Conservation (phyloP, 2,888 invertebrate species). For the Parnassius smintheus region DNA sequence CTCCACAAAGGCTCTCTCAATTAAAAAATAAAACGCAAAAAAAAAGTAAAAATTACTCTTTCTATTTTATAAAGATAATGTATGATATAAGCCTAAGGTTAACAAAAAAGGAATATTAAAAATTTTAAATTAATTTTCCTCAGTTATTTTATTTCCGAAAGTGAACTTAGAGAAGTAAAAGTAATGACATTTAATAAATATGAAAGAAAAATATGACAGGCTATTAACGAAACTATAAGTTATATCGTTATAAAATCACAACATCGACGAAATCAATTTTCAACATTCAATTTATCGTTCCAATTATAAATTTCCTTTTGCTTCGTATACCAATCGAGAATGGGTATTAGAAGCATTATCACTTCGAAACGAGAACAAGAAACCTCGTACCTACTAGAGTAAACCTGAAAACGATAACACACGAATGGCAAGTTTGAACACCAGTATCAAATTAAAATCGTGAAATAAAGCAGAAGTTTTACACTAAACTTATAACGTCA, state of each 20-base stretch:
- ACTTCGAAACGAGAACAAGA: slow-evolving; percentile 60
- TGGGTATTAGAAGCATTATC: slow-evolving; percentile 63
- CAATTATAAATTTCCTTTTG: slow-evolving; percentile 53
- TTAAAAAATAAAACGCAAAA: too few species aligned
- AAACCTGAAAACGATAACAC: slow-evolving; percentile 39
- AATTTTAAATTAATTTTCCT: background rate
- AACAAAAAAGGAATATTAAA: too few species aligned
- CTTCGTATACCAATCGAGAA: slow-evolving; percentile 46
- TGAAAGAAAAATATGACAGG: background rate
- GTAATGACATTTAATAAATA: too few species aligned
- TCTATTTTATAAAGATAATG: too few species aligned
- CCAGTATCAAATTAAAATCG: slow-evolving; percentile 34
- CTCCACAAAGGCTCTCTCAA: too few species aligned
- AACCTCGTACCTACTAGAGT: slow-evolving; percentile 46
- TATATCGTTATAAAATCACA: background rate
- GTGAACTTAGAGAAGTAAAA: too few species aligned
- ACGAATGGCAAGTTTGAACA: slow-evolving; percentile 3
- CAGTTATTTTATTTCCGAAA: too few species aligned
- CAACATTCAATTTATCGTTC: slow-evolving; percentile 44
- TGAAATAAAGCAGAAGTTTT: background rate
- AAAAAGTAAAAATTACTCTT: too few species aligned
- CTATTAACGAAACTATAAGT: background rate
- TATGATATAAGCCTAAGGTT: background rate
- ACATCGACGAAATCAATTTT: slow-evolving; percentile 34
- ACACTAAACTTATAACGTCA: too few species aligned